phyloP scores from a whole-genome alignment of 2,797 vertebrate species.

The Pseudochirops corinnae region DNA sequence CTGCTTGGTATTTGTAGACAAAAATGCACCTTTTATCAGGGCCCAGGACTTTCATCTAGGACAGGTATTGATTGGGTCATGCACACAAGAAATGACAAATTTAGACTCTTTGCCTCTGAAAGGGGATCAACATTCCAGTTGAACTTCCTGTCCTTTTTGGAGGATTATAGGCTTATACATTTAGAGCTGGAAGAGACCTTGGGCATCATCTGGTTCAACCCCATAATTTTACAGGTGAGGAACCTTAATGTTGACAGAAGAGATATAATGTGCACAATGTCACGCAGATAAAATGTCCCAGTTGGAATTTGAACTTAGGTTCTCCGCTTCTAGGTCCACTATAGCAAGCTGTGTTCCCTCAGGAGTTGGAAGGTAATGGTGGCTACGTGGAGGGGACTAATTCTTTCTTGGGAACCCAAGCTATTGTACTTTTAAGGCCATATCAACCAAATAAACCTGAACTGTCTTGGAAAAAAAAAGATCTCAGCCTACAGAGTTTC shows the following conservation, averaged over 20 bases:
- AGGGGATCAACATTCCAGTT: neutral
- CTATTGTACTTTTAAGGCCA: neutral
- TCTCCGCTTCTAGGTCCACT: neutral
- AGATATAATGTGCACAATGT: neutral
- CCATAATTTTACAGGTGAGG: neutral
- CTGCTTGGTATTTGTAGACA: neutral
- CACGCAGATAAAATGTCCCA: neutral
- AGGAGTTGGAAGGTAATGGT: neutral
- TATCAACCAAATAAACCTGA: neutral
- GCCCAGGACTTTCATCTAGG: neutral
- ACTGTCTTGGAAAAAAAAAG: neutral
- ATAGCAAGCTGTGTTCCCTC: neutral
- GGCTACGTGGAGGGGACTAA: neutral
- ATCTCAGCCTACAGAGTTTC: neutral
- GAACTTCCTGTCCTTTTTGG: neutral
- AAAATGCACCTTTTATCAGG: slow-evolving; percentile 1
- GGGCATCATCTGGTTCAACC: neutral
- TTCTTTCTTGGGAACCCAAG: neutral
- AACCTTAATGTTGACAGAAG: neutral
- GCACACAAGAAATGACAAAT: neutral
- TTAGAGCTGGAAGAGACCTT: neutral
- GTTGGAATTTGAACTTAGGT: neutral
- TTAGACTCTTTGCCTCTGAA: neutral
- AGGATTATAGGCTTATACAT: neutral
- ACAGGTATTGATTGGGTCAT: neutral